Percentiles rank a stretch among this genome's conserved stretches.
Evolutionary conservation across 1,140 invertebrate species (phyloP).

Genomic region (Pseudomyrmex dendroicus): DNA sequence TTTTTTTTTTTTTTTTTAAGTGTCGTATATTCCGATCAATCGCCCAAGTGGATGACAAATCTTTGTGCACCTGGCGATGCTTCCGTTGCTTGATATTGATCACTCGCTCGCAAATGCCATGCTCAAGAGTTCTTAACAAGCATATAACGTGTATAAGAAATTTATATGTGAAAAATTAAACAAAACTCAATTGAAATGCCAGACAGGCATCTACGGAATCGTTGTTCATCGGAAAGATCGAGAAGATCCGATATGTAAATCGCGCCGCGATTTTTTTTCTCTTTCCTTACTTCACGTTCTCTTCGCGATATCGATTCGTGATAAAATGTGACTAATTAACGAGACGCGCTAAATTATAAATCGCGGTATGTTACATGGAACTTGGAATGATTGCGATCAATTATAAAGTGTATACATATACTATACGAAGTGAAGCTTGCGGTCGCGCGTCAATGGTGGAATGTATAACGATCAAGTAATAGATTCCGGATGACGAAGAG

Average conservation of each 20-base stretch:
- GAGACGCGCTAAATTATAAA: background rate
- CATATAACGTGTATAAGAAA: slow-evolving; percentile 74
- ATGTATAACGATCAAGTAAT: background rate
- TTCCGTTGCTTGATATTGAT: slow-evolving; percentile 67
- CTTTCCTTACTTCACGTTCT: background rate
- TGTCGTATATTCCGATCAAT: background rate
- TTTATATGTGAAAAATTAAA: slow-evolving; percentile 70
- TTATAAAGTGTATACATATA: slow-evolving; percentile 16
- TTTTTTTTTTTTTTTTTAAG: too few species aligned
- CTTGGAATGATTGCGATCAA: slow-evolving; percentile 57
- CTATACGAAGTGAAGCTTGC: background rate
- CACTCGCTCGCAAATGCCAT: slow-evolving; percentile 82
- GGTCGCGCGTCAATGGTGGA: slow-evolving; percentile 13
- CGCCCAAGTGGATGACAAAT: background rate
- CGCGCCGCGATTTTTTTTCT: background rate
- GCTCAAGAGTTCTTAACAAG: slow-evolving; percentile 82
- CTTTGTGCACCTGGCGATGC: slow-evolving; percentile 49
- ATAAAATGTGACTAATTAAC: slow-evolving; percentile 6
- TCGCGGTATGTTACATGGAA: slow-evolving; percentile 70
- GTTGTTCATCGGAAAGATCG: slow-evolving; percentile 1
- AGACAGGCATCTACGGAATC: slow-evolving; percentile 24
- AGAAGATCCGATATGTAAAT: background rate
- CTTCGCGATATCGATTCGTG: background rate
- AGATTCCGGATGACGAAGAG: slow-evolving; percentile 35
- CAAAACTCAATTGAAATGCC: slow-evolving; percentile 61